Conservation (phyloP, 2,113 vertebrate species). For the Cyrtonyx montezumae region DNA sequence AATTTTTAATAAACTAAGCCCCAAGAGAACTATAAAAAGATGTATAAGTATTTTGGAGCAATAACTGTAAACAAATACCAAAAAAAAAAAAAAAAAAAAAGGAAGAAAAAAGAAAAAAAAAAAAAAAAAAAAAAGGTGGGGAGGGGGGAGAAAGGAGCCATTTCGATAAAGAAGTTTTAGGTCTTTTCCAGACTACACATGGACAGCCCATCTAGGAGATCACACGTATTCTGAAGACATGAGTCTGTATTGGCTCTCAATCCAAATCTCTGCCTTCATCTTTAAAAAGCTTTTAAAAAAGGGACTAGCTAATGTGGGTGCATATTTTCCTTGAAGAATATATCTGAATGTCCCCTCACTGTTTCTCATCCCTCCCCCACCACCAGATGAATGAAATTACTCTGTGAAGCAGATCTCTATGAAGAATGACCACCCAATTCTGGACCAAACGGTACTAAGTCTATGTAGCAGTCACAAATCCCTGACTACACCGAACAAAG, state of each 20-base stretch:
- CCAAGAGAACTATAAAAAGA: slow-evolving; percentile 60
- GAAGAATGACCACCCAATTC: slow-evolving; percentile 38
- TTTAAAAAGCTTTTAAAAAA: slow-evolving; percentile 4
- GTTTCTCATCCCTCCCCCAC: slow-evolving; percentile 51
- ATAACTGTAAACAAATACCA: slow-evolving; percentile 67
- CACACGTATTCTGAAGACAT: neutral
- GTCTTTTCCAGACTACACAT: slow-evolving; percentile 2
- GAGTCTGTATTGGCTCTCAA: neutral
- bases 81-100: neutral
- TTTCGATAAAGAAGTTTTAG: slow-evolving; percentile 47
- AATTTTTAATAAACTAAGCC: slow-evolving; percentile 77
- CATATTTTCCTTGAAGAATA: neutral
- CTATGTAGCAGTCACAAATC: slow-evolving; percentile 48
- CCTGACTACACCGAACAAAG: slow-evolving; percentile 42
- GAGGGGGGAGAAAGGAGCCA: neutral
- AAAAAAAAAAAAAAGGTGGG: neutral
- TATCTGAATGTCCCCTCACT: slow-evolving; percentile 28
- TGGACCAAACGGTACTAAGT: slow-evolving; percentile 35
- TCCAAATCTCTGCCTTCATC: slow-evolving; percentile 35
- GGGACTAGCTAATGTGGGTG: slow-evolving; percentile 37
- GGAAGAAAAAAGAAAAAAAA: neutral
- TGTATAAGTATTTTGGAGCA: slow-evolving; percentile 69
- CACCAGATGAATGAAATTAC: slow-evolving; percentile 33
- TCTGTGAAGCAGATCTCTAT: slow-evolving; percentile 34
- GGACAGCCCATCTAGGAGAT: slow-evolving; percentile 34